Evolutionary conservation across 2,888 invertebrate species (phyloP).

Genomic region (Disparrhopalites patrizii): DNA sequence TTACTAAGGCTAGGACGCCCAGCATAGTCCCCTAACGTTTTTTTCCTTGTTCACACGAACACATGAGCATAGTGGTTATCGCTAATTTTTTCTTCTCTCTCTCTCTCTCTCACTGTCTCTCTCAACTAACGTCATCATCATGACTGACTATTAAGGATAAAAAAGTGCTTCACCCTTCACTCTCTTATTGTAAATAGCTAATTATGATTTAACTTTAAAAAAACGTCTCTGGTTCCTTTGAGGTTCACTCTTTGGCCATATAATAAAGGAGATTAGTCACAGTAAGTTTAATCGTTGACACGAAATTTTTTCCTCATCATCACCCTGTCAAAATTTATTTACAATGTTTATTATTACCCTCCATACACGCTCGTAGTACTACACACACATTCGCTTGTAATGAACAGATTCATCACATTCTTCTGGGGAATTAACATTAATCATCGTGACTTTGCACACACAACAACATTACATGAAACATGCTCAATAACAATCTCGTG

Average conservation of each 20-base stretch:
- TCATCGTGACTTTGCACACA: background rate
- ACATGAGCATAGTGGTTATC: background rate
- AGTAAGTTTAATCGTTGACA: constrained; percentile 23
- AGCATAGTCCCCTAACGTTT: no score
- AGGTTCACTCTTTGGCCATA: background rate
- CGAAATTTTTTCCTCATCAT: constrained; percentile 10
- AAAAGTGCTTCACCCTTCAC: no score
- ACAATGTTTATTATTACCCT: constrained; percentile 8
- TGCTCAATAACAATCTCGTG: no score
- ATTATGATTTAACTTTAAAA: background rate
- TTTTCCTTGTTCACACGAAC: no score
- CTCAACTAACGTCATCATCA: background rate
- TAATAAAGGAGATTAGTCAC: constrained; percentile 21
- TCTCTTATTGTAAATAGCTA: background rate
- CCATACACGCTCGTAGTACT: no score
- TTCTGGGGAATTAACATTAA: background rate
- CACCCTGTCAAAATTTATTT: constrained; percentile 17
- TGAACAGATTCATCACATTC: constrained; percentile 11
- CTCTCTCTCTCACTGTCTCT: constrained; percentile 8
- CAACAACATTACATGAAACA: no score
- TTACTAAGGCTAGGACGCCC: no score
- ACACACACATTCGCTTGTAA: background rate
- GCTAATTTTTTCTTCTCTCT: background rate
- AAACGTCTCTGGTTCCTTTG: constrained; percentile 1
- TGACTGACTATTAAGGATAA: no score